Evolutionary conservation across 2,888 invertebrate genomes (phyloP).

Genomic region (Pogonocherus hispidulus): DNA sequence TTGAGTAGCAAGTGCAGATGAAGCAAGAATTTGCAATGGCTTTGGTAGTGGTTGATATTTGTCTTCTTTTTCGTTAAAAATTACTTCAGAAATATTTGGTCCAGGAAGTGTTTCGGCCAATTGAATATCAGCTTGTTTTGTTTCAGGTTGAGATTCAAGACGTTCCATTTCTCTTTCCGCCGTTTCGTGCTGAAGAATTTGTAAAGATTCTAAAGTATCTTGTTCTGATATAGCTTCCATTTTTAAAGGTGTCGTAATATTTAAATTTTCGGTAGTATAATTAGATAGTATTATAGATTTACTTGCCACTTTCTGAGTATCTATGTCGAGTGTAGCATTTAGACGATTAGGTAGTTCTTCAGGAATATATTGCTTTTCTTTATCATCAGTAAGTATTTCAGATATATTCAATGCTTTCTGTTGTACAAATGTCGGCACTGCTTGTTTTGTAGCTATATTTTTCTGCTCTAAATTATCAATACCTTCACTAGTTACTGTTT

Average conservation of each 20-base stretch:
- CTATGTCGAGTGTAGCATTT: slow-evolving; percentile 68
- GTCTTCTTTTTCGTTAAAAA: slow-evolving; percentile 69
- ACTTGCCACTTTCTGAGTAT: slow-evolving; percentile 69
- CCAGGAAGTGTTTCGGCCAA: slow-evolving; percentile 62
- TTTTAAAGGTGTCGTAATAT: slow-evolving; percentile 62
- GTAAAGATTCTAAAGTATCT: slow-evolving; percentile 70
- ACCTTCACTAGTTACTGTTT: slow-evolving; percentile 72
- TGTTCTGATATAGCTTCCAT: slow-evolving; percentile 70
- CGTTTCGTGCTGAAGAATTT: slow-evolving; percentile 70
- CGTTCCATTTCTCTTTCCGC: slow-evolving; percentile 70
- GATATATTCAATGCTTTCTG: slow-evolving; percentile 70
- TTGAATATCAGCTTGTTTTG: slow-evolving; percentile 63
- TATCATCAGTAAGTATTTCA: slow-evolving; percentile 70
- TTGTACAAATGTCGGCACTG: slow-evolving; percentile 64
- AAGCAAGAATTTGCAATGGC: slow-evolving; percentile 66
- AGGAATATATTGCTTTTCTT: slow-evolving; percentile 68
- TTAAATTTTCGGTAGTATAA: slow-evolving; percentile 61
- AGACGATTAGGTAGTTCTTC: slow-evolving; percentile 63
- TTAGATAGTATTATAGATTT: slow-evolving; percentile 70
- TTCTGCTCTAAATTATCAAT: slow-evolving; percentile 49
- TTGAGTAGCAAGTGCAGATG: slow-evolving; percentile 67
- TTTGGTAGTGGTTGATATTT: slow-evolving; percentile 63
- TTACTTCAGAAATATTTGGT: slow-evolving; percentile 67
- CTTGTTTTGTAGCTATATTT: slow-evolving; percentile 53
- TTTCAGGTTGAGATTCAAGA: slow-evolving; percentile 60